Base-by-base conservation (phyloP, 1,140 invertebrate species). In the Formica exsecta region DNA sequence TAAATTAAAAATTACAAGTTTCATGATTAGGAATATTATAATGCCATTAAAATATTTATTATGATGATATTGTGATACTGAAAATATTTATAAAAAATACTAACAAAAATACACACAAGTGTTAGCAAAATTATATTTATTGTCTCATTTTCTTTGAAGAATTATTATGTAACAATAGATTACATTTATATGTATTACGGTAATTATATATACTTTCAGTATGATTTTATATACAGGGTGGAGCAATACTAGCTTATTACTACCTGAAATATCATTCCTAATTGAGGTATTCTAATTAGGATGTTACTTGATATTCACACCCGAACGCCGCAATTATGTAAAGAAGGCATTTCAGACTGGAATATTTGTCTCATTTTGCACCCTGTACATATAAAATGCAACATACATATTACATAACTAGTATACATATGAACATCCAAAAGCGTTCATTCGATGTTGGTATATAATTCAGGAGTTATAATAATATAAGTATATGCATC, bases 121-220 rank as follows among this genome's bases (percentile, higher is more conserved):
- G 86, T 92, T 94, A 95, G 86, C 93, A 95, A 95, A 95, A 95
- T 94, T 95, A 95, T 93, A 95, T 95, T 95, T 95, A 95, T 95
- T 95, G 94, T 95, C 94, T 93, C 93, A 93, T 94, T 95, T 94
- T 85, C 91, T 92, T 94, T 92, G 90, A 92, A 93, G 87, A 93
- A 93, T 94, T 90, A 92, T 93, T 89, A 92, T 92, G 88, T 94
- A 94, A 93, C 93, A 94, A 92, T 94, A 93, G 90, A 79, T 80
- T 89, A 93, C 93, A 94, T 90, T 91, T 90, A 93, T 90, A 93
- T 90, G 86, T 92, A 87, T 89, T 92, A 86, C 19, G 48, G 86
- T 90, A 91, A 89, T 32, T 32, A 32, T 29, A 29, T 29, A 92
- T 94, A 94, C 93, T 94, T 94, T 94, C 92, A 94, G 41, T 91